Evolutionary conservation across 2,797 vertebrate genomes (phyloP).

Genomic region (Trachops cirrhosus): DNA sequence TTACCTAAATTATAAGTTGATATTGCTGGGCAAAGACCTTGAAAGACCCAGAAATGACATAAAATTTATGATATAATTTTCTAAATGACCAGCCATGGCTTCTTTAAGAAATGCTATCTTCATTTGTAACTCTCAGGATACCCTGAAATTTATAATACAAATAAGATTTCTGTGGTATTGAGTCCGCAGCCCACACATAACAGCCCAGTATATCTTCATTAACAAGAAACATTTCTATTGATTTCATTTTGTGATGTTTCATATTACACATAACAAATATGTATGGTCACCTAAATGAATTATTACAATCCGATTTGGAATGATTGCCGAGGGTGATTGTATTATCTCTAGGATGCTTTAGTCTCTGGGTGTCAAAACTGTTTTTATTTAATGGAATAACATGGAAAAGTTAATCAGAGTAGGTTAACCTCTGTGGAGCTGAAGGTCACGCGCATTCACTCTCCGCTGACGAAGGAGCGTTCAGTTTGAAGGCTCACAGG

Average conservation of each 20-base stretch:
- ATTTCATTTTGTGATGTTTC: conserved; percentile 95
- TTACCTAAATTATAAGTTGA: conserved; percentile 53
- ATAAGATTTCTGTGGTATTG: conserved; percentile 87
- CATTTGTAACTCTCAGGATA: conserved; percentile 81
- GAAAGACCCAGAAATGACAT: conserved; percentile 75
- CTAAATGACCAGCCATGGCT: conserved; percentile 81
- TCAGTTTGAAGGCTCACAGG: not conserved
- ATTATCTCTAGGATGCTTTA: conserved; percentile 92
- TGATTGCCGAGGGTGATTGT: conserved; percentile 92
- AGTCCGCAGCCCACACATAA: conserved; percentile 86
- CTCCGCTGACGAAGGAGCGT: conserved; percentile 64
- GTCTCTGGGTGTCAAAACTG: conserved; percentile 93
- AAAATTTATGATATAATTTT: conserved; percentile 81
- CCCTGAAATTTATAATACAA: conserved; percentile 84
- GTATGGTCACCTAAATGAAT: conserved; percentile 95
- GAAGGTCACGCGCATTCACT: conserved; percentile 82
- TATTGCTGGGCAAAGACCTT: conserved; percentile 58
- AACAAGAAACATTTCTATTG: conserved; percentile 99
- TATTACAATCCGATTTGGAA: conserved; percentile 96
- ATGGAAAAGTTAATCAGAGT: conserved; percentile 88
- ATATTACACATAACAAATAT: conserved; percentile 93
- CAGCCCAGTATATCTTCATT: conserved; percentile 96
- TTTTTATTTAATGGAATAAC: conserved; percentile 93
- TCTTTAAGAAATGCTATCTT: conserved; percentile 81
- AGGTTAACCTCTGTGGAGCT: conserved; percentile 84